Conservation (phyloP, 2,888 invertebrate genomes). For the Autographa gamma region DNA sequence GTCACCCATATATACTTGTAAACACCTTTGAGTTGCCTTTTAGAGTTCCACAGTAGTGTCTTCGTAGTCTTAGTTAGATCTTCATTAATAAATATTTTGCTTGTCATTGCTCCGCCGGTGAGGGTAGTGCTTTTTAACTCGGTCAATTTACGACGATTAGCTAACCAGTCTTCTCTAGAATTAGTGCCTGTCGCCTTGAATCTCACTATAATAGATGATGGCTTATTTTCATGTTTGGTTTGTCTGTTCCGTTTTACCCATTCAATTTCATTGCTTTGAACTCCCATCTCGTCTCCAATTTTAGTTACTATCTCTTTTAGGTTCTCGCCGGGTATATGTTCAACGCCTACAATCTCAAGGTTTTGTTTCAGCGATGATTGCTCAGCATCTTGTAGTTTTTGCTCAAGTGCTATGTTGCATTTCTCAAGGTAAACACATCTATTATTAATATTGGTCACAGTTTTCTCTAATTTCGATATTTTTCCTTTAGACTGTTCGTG, state of each 20-base stretch:
- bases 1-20: conserved; percentile 19
- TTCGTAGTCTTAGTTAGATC: conserved; percentile 15
- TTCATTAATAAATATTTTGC: conserved; percentile 21
- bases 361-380: conserved; percentile 16
- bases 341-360: conserved; percentile 18
- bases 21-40: conserved; percentile 7
- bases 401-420: conserved; percentile 28
- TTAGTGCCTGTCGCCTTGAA: conserved; percentile 13
- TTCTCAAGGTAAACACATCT: conserved; percentile 33
- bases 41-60: neutral
- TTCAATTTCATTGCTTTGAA: conserved; percentile 9
- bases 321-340: conserved; percentile 18
- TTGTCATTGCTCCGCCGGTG: conserved; percentile 5
- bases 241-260: conserved; percentile 11
- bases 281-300: conserved; percentile 15
- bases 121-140: conserved; percentile 6
- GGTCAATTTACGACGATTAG: conserved; percentile 9
- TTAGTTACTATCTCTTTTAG: conserved; percentile 2
- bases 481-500: conserved; percentile 6
- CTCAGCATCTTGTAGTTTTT: conserved; percentile 23
- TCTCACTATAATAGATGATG: conserved; percentile 17
- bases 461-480: conserved; percentile 23
- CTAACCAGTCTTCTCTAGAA: conserved; percentile 13
- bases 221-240: neutral
- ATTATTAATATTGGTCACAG: conserved; percentile 23